A percentile compares a stretch with the other conserved stretches of the same genome.
Conservation (phyloP, 1,140 invertebrate genomes). For the Helicoverpa armigera region DNA sequence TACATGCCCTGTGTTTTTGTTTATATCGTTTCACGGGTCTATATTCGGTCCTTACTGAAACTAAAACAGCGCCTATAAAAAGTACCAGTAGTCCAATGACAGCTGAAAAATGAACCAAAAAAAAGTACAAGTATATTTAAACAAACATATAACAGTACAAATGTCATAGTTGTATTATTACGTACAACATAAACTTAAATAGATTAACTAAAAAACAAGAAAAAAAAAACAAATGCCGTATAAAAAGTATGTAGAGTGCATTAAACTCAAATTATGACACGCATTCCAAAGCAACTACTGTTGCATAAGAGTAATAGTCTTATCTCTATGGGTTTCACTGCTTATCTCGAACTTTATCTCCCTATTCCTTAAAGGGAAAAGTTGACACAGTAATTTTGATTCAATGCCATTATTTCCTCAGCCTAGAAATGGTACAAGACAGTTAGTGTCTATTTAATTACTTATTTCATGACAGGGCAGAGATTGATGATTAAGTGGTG, state of each 20-base stretch:
- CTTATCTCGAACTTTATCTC: slow-evolving; percentile 54
- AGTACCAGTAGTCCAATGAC: no score
- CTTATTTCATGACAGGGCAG: slow-evolving; percentile 28
- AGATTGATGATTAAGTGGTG: slow-evolving; percentile 13
- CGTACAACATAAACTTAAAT: no score
- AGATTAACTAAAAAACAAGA: no score
- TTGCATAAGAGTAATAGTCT: background rate
- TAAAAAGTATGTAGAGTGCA: no score
- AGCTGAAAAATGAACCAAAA: no score
- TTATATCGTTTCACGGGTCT: background rate
- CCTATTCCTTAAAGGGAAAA: slow-evolving; percentile 23
- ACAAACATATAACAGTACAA: no score
- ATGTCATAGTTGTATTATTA: no score
- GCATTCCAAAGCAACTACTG: background rate
- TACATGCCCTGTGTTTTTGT: background rate
- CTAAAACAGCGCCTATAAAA: no score
- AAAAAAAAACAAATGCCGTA: no score
- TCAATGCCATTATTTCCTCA: slow-evolving; percentile 34
- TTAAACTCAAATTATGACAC: background rate
- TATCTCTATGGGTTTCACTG: background rate
- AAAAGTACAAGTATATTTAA: no score
- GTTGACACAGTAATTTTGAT: slow-evolving; percentile 9
- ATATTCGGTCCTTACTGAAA: no score
- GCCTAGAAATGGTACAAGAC: slow-evolving; percentile 6
- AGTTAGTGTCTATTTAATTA: slow-evolving; percentile 3